Conservation (phyloP, 2,888 invertebrate species). For the Branchellion lobata region DNA sequence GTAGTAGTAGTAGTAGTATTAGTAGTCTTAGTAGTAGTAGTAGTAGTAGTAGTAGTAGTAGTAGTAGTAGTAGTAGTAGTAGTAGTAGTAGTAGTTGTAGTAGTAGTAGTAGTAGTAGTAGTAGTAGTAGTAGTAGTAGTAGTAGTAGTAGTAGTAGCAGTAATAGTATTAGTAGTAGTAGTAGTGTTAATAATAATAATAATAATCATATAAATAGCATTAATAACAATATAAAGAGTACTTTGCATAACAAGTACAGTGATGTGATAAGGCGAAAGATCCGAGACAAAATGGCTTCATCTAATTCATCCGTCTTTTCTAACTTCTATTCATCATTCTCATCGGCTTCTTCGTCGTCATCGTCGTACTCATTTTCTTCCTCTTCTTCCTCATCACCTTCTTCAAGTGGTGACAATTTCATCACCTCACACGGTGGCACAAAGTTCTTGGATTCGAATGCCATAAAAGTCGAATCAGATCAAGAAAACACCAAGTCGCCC, state of each 20-base stretch:
- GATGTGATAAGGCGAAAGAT: conserved; percentile 17
- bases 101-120: no score
- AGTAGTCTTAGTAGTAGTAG: not conserved
- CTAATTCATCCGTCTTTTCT: not conserved
- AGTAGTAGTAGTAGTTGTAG: no score
- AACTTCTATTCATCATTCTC: conserved; percentile 4
- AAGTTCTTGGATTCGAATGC: not conserved
- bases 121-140: not conserved
- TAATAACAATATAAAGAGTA: not conserved
- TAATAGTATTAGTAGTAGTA: not conserved
- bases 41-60: not conserved
- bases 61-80: no score
- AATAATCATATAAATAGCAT: no score
- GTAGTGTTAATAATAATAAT: no score
- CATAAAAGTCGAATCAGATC: not conserved
- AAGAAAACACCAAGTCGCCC: not conserved
- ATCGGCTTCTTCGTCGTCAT: not conserved
- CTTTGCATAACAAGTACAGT: not conserved
- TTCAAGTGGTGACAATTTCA: not conserved
- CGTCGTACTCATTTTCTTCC: not conserved
- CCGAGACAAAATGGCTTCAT: not conserved
- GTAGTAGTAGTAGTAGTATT: not conserved
- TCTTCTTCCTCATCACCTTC: conserved; percentile 1
- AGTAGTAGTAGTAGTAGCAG: not conserved
- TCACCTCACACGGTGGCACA: not conserved